Evolutionary conservation across 2,797 vertebrate genomes (phyloP), one percentile per base, ranked within the genome.

Genomic region (Margarornis squamiger): DNA sequence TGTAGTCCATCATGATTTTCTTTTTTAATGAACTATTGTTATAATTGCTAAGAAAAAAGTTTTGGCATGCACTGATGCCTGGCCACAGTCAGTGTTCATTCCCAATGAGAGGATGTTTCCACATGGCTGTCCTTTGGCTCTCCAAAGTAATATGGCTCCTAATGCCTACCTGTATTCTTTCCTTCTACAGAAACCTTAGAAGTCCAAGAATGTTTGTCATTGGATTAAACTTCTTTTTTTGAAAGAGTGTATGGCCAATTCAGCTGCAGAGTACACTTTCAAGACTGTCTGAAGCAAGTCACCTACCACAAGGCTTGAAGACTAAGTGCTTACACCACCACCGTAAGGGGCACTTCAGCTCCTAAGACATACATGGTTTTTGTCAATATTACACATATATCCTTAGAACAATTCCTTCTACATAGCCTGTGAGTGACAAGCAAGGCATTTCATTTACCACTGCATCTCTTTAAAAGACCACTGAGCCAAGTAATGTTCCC

Each of bases 331-430:
- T 29, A 54, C 7, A 34, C 14, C 11, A n/a, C 0, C 21, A 51
- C 16, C 79, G 55, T 32, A 91, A 70, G 58, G 8, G 8, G 22
- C 18, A 73, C 30, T 57, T 46, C 48, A 55, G 32, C 30, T 80
- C 67, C 57, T 71, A 67, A 43, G 12, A 10, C 12, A 55, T 6
- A 85, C 7, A 2, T 6, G 8, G 7, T 27, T 82, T 92, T 34
- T 27, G 11, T 36, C 88, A 93, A 18, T 59, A 70, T 8, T 73
- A 36, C 48, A 93, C 61, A 20, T n/a, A 63, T 21, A 87, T 51
- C 49, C n/a, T 77, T 93, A 75, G 58, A 95, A 95, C 76, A 96
- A 23, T 79, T 96, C 39, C 32, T 85, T 62, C 92, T 90, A 70
- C 32, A 34, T 3, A 86, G 71, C 12, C 82, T 93, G 0, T 43